These are phyloP conservation scores for Dolichoris vasculosae DNA, from an alignment of 1,140 invertebrate species.

Conservation along the genomic window DNA sequence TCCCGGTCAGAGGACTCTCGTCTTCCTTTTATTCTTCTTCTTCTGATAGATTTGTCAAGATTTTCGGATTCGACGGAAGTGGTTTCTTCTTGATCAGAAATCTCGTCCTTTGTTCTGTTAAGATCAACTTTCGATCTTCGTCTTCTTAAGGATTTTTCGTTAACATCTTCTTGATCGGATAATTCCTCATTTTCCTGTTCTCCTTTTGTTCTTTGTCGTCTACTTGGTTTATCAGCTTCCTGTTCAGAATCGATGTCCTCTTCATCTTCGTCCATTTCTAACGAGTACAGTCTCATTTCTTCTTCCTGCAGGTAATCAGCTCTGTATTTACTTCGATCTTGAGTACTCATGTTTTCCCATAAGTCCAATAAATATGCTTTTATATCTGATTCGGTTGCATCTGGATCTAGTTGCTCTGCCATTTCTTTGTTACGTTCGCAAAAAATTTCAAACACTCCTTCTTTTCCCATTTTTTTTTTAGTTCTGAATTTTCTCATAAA, in stretches of 20 bases:
- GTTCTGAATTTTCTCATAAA: conserved; percentile 51
- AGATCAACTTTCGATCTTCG: conserved; percentile 40
- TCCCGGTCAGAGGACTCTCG: conserved; percentile 42
- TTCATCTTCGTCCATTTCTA: conserved; percentile 33
- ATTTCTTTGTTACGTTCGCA: conserved; percentile 74
- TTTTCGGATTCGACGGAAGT: conserved; percentile 53
- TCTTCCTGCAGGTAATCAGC: conserved; percentile 49
- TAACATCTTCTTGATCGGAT: conserved; percentile 11
- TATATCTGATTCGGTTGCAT: conserved; percentile 73
- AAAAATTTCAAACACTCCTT: conserved; percentile 74
- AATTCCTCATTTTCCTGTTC: not conserved
- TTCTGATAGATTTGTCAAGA: conserved; percentile 29
- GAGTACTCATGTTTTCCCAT: conserved; percentile 73
- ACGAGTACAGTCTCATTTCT: conserved; percentile 37
- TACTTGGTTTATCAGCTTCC: not conserved
- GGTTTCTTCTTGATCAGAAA: conserved; percentile 49
- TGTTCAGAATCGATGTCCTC: conserved; percentile 21
- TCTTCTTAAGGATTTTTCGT: conserved; percentile 15
- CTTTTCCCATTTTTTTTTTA: conserved; percentile 54
- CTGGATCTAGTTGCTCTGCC: conserved; percentile 74
- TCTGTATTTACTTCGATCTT: conserved; percentile 62
- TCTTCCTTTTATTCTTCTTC: conserved; percentile 33
- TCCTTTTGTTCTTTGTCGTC: conserved; percentile 10
- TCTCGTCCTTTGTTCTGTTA: conserved; percentile 21
- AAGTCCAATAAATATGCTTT: conserved; percentile 74